These are phyloP conservation scores for Coregonus suidteri DNA, from an alignment of 2,797 vertebrate species.

Conservation along the genomic window DNA sequence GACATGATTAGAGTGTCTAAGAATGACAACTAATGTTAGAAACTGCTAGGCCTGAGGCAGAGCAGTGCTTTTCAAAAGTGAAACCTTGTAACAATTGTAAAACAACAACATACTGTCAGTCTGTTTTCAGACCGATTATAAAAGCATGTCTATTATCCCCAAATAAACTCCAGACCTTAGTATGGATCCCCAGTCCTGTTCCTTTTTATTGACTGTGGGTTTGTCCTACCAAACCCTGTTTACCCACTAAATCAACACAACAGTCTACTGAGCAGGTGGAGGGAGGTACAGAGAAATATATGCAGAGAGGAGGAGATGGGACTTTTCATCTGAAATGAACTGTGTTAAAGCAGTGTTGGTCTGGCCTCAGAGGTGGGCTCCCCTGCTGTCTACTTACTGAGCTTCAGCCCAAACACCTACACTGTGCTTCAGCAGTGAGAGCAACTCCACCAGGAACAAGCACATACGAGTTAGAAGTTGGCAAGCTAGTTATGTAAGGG, in stretches of 20 bases:
- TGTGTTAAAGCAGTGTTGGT: conserved; percentile 20
- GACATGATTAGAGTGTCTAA: not conserved
- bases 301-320: conserved; percentile 22
- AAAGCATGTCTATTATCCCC: not conserved
- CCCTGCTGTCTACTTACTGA: conserved; percentile 38
- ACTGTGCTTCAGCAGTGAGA: not conserved
- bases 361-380: conserved; percentile 34
- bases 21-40: not conserved
- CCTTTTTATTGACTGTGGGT: conserved; percentile 16
- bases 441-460: not conserved
- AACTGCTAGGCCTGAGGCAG: not conserved
- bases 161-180: not conserved
- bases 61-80: not conserved
- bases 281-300: conserved; percentile 16
- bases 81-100: not conserved
- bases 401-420: conserved; percentile 15
- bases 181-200: not conserved
- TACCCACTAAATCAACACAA: conserved; percentile 34
- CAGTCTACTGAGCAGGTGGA: conserved; percentile 33
- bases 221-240: conserved; percentile 27
- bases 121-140: not conserved
- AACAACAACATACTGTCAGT: not conserved
- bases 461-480: not conserved
- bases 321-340: conserved; percentile 39
- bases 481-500: not conserved